These are phyloP conservation scores for Hippocampus barbouri DNA, from an alignment of 2,113 vertebrate species.

Conservation along the genomic window DNA sequence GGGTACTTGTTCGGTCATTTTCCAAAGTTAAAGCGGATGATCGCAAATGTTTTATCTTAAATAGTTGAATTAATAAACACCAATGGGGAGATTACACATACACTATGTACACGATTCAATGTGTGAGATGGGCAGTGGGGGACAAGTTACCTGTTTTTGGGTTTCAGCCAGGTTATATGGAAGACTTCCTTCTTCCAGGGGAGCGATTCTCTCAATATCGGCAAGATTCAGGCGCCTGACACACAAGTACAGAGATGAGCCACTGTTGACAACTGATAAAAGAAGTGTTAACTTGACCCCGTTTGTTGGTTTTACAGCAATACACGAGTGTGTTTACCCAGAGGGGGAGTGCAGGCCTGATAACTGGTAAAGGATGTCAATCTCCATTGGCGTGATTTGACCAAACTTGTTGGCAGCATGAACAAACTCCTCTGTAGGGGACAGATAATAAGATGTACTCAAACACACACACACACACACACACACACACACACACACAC, in stretches of 20 bases:
- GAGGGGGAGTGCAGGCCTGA: slow-evolving; percentile 89
- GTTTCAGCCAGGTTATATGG: slow-evolving; percentile 89
- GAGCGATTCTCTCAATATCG: slow-evolving; percentile 96
- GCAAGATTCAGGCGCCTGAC: slow-evolving; percentile 85
- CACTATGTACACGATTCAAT: no score
- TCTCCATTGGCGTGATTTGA: slow-evolving; percentile 96
- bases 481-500: no score
- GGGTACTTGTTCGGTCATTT: no score
- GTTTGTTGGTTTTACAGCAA: not conserved
- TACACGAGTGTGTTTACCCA: slow-evolving; percentile 75
- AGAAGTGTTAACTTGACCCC: not conserved
- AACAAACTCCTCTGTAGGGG: slow-evolving; percentile 81
- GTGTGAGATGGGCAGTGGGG: no score
- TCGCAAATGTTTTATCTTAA: no score
- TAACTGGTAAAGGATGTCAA: slow-evolving; percentile 95
- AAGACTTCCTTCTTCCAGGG: slow-evolving; percentile 87
- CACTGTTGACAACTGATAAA: slow-evolving; percentile 9
- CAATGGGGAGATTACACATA: no score
- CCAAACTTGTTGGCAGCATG: slow-evolving; percentile 93
- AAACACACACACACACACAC: no score
- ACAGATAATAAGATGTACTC: no score
- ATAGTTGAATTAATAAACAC: no score
- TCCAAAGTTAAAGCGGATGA: no score
- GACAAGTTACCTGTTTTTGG: slow-evolving; percentile 83
- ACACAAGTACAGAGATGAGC: slow-evolving; percentile 4